These are phyloP conservation scores for Calcarius lapponicus DNA, from an alignment of 2,797 vertebrate genomes.

Conservation along the genomic window DNA sequence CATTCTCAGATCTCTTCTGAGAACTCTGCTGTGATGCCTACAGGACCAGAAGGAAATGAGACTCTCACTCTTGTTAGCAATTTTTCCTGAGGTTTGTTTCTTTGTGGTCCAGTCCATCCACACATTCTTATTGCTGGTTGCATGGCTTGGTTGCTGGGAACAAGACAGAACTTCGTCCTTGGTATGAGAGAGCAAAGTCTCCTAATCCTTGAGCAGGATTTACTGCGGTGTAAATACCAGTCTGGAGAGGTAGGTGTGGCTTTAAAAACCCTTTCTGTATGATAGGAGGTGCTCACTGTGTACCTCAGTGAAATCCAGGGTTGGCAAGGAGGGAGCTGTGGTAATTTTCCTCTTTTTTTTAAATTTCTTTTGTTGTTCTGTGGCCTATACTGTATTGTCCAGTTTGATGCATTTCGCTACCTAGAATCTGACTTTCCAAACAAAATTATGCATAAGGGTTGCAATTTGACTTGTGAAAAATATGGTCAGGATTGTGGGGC, in stretches of 20 bases:
- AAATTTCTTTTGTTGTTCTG: neutral
- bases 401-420: neutral
- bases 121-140: neutral
- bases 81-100: neutral
- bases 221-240: neutral
- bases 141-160: neutral
- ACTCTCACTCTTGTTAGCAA: fast-evolving
- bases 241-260: neutral
- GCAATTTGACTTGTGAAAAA: neutral
- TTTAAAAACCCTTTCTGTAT: neutral
- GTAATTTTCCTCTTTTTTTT: neutral
- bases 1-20: neutral
- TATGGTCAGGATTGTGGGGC: neutral
- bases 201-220: neutral
- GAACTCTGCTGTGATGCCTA: neutral
- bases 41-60: neutral
- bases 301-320: neutral
- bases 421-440: neutral
- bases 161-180: neutral
- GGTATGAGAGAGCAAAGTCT: neutral
- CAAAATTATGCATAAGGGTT: neutral
- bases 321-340: neutral
- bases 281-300: fast-evolving
- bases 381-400: neutral
- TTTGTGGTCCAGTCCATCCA: neutral